Evolutionary conservation across 2,113 vertebrate species (phyloP), one percentile per base, ranked within the genome.

Genomic region (Calypte anna): DNA sequence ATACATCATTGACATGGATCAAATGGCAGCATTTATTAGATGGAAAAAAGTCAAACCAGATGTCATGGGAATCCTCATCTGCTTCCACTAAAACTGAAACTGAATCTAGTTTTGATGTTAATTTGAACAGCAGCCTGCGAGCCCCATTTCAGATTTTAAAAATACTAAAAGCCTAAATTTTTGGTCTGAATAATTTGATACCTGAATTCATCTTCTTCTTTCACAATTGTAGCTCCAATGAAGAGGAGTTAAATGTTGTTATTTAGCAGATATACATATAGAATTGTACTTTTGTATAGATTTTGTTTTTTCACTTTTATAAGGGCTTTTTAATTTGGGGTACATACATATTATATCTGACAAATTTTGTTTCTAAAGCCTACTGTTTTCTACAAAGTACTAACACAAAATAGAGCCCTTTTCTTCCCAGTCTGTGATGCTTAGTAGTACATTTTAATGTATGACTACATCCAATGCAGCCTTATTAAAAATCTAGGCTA

Each of bases 71-170:
- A 93, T 87, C 77, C 53, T 94, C 94, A 93, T 94, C 95, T 94
- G 94, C 82, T 95, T 95, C 69, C 74, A 89, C 73, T 96, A 96
- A 93, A 95, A 91, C 14, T 70, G 90, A 91, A 96, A 96, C 8
- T 87, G 69, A 78, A 84, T 74, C 88, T 89, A 82, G 61, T 89
- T 94, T 78, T 91, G 57, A 95, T 89, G 88, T 84, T 82, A 89
- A 89, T 87, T 89, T 74, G 48, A 95, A 89, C 54, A 93, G 61
- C 48, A 84, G 88, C 21, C 74, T 87, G 61, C 75, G 74, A 96
- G 74, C 6, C 14, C 6, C 88, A 88, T 72, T 93, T 95, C 78
- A 76, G 58, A 72, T 70, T 87, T 93, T 72, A 50, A 3, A 57
- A 90, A 80, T 72, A 7, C 31, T 51, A 85, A 91, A 91, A 85